Conservation (phyloP, 2,888 invertebrate species). For the Junonia oenone region DNA sequence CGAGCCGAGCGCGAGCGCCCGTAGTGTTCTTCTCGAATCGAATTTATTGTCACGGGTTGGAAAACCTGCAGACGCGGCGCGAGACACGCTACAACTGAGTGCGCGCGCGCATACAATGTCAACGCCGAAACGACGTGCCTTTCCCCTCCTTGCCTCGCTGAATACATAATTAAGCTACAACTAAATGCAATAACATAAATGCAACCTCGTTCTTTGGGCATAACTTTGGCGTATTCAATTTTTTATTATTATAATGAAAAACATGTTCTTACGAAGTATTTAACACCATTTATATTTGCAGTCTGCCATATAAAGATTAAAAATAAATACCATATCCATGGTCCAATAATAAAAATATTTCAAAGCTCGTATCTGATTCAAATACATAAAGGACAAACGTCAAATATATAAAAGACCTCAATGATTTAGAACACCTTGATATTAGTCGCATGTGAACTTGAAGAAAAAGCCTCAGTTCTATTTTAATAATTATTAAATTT, state of each 20-base stretch:
- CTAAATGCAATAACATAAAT: slow-evolving; percentile 9
- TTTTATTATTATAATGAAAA: not conserved
- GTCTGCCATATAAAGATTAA: no score
- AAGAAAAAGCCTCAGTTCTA: no score
- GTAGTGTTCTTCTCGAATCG: slow-evolving; percentile 54
- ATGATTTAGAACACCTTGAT: no score
- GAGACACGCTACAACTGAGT: slow-evolving; percentile 52
- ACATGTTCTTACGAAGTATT: not conserved
- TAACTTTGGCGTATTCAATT: not conserved
- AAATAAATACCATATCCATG: no score
- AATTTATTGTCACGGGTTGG: slow-evolving; percentile 74
- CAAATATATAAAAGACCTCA: no score
- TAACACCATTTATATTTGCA: no score
- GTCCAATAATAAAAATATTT: no score
- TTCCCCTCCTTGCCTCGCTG: slow-evolving; percentile 24
- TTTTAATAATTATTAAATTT: no score
- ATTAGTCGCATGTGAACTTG: no score
- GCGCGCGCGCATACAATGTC: slow-evolving; percentile 42
- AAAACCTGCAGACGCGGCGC: slow-evolving; percentile 60
- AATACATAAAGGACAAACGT: no score
- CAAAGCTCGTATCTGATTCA: no score
- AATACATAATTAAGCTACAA: slow-evolving; percentile 22
- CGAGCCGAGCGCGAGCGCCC: slow-evolving; percentile 70
- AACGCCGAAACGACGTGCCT: slow-evolving; percentile 31
- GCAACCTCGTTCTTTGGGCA: slow-evolving; percentile 9